Percentiles rank a stretch among this genome's conserved stretches.
These are phyloP conservation scores for Lophura nycthemera DNA, from an alignment of 2,113 vertebrate species.

Conservation along the genomic window DNA sequence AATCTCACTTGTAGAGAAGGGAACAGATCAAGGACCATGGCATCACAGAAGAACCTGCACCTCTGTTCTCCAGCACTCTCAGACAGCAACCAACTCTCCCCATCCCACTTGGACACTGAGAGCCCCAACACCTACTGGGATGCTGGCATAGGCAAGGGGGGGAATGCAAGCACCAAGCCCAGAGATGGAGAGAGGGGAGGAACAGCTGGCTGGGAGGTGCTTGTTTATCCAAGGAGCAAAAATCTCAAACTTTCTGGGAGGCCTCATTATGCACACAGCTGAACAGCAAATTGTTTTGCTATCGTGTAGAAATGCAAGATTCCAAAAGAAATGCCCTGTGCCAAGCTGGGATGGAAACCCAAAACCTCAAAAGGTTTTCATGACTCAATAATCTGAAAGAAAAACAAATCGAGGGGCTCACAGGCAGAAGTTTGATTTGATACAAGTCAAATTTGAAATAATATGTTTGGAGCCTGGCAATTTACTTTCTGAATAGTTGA, in stretches of 20 bases:
- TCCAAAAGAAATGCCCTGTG: conserved; percentile 30
- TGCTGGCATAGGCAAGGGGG: not conserved
- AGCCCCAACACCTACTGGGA: not conserved
- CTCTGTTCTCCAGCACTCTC: fast-evolving
- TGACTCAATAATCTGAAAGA: conserved; percentile 25
- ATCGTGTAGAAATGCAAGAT: conserved; percentile 21
- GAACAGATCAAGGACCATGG: not conserved
- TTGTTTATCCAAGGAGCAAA: not conserved
- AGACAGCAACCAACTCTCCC: not conserved
- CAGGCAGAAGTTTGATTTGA: conserved; percentile 55
- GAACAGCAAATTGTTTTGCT: conserved; percentile 9
- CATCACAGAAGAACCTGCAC: not conserved
- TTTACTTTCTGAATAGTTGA: conserved; percentile 46
- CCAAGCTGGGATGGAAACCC: conserved; percentile 20
- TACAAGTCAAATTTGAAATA: conserved; percentile 50
- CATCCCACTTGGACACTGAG: not conserved
- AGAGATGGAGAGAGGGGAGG: not conserved
- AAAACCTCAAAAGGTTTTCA: conserved; percentile 51
- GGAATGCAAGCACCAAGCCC: not conserved
- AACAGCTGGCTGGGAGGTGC: not conserved
- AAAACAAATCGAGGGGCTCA: conserved; percentile 42
- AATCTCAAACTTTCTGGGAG: not conserved
- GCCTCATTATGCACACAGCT: not conserved
- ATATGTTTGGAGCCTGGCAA: conserved; percentile 20
- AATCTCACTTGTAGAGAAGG: not conserved